Evolutionary conservation across 2,113 vertebrate species (phyloP).

Genomic region (Edolisoma coerulescens): DNA sequence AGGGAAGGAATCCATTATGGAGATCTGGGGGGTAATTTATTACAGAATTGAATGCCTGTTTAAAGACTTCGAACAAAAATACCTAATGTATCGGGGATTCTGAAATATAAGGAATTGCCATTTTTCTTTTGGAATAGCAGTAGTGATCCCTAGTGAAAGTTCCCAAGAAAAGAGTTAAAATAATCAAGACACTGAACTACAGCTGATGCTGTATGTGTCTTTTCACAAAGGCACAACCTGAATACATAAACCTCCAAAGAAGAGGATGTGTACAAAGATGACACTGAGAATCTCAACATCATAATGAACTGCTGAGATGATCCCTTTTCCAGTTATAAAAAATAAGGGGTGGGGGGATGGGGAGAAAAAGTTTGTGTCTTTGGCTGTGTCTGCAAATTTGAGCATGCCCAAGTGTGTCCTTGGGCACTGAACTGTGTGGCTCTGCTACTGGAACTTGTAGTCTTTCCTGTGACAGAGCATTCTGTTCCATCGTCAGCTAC

Average conservation of each 20-base stretch:
- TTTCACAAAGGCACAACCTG: not conserved
- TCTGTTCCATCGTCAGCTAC: not conserved
- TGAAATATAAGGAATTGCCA: not conserved
- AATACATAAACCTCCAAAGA: not conserved
- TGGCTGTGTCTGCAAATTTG: not conserved
- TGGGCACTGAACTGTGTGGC: not conserved
- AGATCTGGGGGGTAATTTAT: not conserved
- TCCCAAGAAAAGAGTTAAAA: not conserved
- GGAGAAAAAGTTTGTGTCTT: not conserved
- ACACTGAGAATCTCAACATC: not conserved
- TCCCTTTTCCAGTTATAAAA: not conserved
- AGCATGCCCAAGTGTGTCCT: not conserved
- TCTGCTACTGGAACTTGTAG: not conserved
- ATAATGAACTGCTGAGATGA: not conserved
- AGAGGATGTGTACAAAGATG: not conserved
- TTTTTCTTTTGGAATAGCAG: not conserved
- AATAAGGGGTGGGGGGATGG: too few species aligned
- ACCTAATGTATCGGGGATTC: not conserved
- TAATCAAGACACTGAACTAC: not conserved
- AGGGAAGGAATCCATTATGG: not conserved
- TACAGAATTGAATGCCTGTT: not conserved
- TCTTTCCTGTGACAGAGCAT: not conserved
- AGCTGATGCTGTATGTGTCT: not conserved
- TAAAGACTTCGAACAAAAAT: not conserved
- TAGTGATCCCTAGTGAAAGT: not conserved